These are phyloP conservation scores for Anomalospiza imberbis DNA, from an alignment of 2,797 vertebrate genomes.

Conservation along the genomic window DNA sequence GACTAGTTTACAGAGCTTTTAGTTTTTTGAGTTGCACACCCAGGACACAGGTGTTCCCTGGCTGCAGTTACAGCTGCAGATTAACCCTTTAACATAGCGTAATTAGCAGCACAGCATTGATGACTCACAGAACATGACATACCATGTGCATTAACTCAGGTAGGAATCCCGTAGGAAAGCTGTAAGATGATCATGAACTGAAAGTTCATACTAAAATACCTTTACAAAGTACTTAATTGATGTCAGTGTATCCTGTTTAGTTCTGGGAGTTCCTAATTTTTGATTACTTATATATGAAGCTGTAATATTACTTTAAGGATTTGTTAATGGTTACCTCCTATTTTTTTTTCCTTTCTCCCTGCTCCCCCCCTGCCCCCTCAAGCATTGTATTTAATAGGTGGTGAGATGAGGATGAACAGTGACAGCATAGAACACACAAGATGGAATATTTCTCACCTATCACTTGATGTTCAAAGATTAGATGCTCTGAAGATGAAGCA, in stretches of 20 bases:
- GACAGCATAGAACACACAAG: background rate
- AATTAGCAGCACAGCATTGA: background rate
- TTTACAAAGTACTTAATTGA: background rate
- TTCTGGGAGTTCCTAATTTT: background rate
- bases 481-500: background rate
- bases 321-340: background rate
- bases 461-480: background rate
- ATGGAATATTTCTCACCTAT: background rate
- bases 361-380: fast-evolving
- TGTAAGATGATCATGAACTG: background rate
- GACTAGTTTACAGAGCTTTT: background rate
- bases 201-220: background rate
- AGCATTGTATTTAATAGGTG: background rate
- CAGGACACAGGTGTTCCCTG: background rate
- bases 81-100: background rate
- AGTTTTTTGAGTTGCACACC: background rate
- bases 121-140: background rate
- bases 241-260: background rate
- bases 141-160: background rate
- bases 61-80: background rate
- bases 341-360: too few relatives aligned
- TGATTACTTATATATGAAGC: background rate
- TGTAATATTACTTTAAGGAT: background rate
- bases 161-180: background rate
- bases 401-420: background rate